Evolutionary conservation across 92 coral and sea anemone species (phyloP).

Genomic region (Palythoa grandis): DNA sequence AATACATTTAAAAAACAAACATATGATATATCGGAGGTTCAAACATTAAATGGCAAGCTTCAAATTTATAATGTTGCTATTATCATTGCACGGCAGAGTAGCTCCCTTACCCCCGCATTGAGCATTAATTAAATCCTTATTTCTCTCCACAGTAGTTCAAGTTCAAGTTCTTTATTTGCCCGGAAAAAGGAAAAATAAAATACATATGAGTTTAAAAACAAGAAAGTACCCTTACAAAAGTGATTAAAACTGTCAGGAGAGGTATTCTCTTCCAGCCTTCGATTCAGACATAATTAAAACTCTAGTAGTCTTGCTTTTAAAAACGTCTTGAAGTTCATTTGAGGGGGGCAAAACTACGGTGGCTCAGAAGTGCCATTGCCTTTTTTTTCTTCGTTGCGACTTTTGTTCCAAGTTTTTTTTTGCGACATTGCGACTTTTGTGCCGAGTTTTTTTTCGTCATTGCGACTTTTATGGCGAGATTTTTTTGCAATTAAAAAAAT

Average conservation of each 20-base stretch:
- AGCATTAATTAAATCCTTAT: constrained; percentile 22
- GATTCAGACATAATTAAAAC: constrained; percentile 26
- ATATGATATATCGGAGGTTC: constrained; percentile 36
- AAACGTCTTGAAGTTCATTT: constrained; percentile 15
- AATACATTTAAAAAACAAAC: constrained; percentile 24
- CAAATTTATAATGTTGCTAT: constrained; percentile 14
- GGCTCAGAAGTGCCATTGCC: too few species aligned
- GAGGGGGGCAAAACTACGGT: not conserved
- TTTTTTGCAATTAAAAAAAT: not conserved
- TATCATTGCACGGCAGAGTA: constrained; percentile 9
- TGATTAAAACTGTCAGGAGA: constrained; percentile 31
- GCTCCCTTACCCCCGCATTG: constrained; percentile 19
- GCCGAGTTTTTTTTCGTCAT: too few species aligned
- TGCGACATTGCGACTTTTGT: not conserved
- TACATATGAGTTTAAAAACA: too few species aligned
- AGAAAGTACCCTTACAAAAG: constrained; percentile 10
- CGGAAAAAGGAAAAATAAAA: too few species aligned
- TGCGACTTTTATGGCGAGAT: not conserved
- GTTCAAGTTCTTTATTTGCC: not conserved
- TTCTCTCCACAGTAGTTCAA: constrained; percentile 10
- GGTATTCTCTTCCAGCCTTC: constrained; percentile 26
- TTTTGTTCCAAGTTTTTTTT: too few species aligned
- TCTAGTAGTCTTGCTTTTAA: constrained; percentile 18
- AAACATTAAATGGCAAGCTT: constrained; percentile 31
- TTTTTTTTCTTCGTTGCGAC: too few species aligned